Evolutionary conservation across 2,888 invertebrate genomes (phyloP), one percentile per base, ranked within the genome.

Genomic region (Antheraea assamensis): DNA sequence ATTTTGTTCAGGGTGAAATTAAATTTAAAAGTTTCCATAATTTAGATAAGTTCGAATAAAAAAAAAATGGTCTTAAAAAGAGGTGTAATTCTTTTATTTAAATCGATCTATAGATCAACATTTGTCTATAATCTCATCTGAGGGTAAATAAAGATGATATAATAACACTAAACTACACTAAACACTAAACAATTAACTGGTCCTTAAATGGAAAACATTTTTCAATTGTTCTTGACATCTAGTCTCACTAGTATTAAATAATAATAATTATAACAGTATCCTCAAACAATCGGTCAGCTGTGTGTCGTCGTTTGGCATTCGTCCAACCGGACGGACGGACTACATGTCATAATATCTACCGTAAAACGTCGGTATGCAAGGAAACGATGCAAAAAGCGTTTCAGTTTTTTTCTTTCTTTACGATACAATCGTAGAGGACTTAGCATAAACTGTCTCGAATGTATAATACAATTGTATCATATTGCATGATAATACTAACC

Each of bases 311-410:
- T 24, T 58, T 58, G 58, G 58, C 58, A 13, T 13, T 58, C 58
- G 24, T 58, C 58, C 58, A 58, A 8, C 58, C 24, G n/a, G 58
- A 42, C 42, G 10, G n/a, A n/a, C n/a, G n/a, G n/a, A 58, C 58
- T 58, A 24, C 58, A 58, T 58, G 24, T 58, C 24, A 58, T 58
- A 24, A 24, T 58, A 58, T n/a, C 24, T n/a, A 58, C 58, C 58
- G 24, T 58, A 58, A 58, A 58, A 58, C 58, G 24, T 58, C 58
- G 58, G 24, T 58, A 58, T 58, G 58, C 58, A 58, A n/a, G 58
- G 58, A 58, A 58, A 24, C 8, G 58, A 24, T 58, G 58, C 58
- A 58, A 58, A 58, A 58, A 58, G 24, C 58, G 24, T 58, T 24
- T 24, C 13, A 24, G 7, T 58, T 13, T 58, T 58, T 58, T 58